Conservation (phyloP, 2,797 vertebrate genomes). For the Poecilia velifera region DNA sequence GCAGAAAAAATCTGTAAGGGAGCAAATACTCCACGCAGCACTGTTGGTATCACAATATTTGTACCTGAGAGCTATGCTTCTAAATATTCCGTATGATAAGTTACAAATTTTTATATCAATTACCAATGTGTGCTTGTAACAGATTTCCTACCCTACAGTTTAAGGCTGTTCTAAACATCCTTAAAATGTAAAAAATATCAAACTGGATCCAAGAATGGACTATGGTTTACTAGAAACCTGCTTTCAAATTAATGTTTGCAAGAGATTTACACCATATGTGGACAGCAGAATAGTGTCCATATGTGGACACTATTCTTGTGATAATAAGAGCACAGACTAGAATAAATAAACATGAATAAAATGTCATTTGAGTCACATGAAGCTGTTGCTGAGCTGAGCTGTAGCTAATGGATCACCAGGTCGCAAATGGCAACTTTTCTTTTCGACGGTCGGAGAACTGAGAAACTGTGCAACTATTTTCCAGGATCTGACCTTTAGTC, state of each 20-base stretch:
- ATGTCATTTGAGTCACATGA: neutral
- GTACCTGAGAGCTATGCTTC: neutral
- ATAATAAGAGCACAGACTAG: neutral
- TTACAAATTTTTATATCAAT: neutral
- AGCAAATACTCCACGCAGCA: neutral
- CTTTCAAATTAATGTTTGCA: neutral
- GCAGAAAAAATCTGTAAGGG: neutral
- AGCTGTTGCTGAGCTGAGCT: neutral
- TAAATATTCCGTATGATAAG: neutral
- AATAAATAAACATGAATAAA: neutral
- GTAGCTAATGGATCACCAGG: neutral
- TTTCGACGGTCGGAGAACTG: neutral
- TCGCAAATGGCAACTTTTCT: neutral
- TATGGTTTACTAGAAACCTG: neutral
- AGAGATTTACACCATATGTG: neutral
- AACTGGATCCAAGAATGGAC: neutral
- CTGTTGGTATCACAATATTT: neutral
- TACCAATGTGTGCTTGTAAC: neutral
- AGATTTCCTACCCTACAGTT: neutral
- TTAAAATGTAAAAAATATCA: neutral
- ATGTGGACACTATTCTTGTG: neutral
- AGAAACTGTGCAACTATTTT: neutral
- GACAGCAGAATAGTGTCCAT: neutral
- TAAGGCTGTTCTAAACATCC: neutral
- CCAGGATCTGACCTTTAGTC: neutral